phyloP scores from a whole-genome alignment of 2,797 vertebrate species.

The Lindbergichthys nudifrons region DNA sequence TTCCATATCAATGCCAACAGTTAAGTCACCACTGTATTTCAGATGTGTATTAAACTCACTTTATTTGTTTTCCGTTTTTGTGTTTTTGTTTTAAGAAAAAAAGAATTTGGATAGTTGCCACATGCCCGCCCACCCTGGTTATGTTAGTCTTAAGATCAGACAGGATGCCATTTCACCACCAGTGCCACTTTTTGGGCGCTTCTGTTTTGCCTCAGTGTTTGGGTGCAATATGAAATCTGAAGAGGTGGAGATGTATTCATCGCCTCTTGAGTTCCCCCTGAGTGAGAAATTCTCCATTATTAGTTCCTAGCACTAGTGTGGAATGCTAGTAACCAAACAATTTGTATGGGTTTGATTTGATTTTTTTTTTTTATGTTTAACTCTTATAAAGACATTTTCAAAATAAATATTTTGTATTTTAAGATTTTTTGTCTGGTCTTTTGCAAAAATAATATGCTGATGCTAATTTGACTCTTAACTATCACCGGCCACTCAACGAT shows the following conservation, averaged over 20 bases:
- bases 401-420: constrained; percentile 89
- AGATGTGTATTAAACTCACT: constrained; percentile 76
- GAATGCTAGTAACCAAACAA: constrained; percentile 82
- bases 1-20: constrained; percentile 77
- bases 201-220: constrained; percentile 70
- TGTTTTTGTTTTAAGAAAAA: constrained; percentile 57
- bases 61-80: constrained; percentile 65
- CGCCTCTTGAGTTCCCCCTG: constrained; percentile 61
- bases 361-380: constrained; percentile 57
- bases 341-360: constrained; percentile 80
- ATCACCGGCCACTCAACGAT: constrained; percentile 4
- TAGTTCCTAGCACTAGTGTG: constrained; percentile 81
- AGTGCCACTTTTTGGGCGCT: constrained; percentile 75
- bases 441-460: constrained; percentile 48
- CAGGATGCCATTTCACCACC: constrained; percentile 74
- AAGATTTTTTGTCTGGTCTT: constrained; percentile 77
- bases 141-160: constrained; percentile 60
- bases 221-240: constrained; percentile 64
- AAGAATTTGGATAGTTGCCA: constrained; percentile 62
- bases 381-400: constrained; percentile 83
- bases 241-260: constrained; percentile 57
- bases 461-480: constrained; percentile 26
- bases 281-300: constrained; percentile 73
- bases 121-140: constrained; percentile 58
- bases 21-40: constrained; percentile 71